phyloP scores from a whole-genome alignment of 1,140 invertebrate species.

The Brachionus asplanchnoidis region DNA sequence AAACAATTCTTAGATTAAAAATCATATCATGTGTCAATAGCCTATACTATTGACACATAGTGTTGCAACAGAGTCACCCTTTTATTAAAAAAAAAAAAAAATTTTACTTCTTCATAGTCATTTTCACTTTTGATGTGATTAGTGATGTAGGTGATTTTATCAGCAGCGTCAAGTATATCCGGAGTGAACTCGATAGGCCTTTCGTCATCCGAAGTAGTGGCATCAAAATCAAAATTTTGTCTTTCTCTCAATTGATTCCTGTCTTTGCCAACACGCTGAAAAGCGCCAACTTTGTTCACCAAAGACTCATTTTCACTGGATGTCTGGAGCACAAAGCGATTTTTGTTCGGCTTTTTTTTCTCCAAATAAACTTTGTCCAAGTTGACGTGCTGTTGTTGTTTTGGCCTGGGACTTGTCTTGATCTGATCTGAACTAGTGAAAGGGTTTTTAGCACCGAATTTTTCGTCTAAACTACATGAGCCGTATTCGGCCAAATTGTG shows the following conservation, averaged over 20 bases:
- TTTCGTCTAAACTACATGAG: background rate
- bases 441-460: conserved; percentile 3
- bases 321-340: background rate
- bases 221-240: background rate
- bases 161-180: conserved; percentile 19
- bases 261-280: background rate
- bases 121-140: conserved; percentile 79
- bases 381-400: background rate
- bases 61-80: too few relatives aligned
- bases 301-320: conserved; percentile 8
- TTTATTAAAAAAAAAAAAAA: too few relatives aligned
- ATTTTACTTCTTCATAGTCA: conserved; percentile 64
- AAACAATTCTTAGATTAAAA: too few relatives aligned
- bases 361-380: background rate
- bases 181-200: conserved; percentile 20
- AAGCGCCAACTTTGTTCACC: background rate
- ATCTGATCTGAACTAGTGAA: background rate
- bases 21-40: too few relatives aligned
- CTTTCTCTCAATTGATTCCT: background rate
- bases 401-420: background rate
- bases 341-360: background rate
- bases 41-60: too few relatives aligned
- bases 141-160: conserved; percentile 40
- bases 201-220: conserved; percentile 4
- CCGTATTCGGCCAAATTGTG: background rate